phyloP scores from a whole-genome alignment of 2,113 vertebrate genomes.

The Athene noctua region DNA sequence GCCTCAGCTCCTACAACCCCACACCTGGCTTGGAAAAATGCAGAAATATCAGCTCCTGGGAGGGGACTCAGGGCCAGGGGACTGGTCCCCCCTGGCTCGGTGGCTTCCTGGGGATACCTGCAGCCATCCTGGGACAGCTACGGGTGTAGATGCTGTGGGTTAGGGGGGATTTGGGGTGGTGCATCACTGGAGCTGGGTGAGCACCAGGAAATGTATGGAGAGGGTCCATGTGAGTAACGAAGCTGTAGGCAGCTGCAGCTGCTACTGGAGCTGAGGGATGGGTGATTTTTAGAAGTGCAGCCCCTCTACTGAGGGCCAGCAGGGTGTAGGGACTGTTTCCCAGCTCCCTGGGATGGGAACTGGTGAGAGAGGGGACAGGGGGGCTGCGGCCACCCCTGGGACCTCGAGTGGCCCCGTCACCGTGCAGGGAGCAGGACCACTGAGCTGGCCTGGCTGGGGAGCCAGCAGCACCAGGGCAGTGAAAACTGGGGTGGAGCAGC shows the following conservation, averaged over 20 bases:
- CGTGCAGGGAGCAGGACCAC: neutral
- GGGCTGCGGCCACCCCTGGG: neutral
- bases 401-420: fast-evolving
- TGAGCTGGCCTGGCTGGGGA: neutral
- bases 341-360: neutral
- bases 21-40: neutral
- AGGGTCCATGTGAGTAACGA: neutral
- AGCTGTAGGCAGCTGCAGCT: neutral
- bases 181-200: neutral
- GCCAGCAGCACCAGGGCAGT: neutral
- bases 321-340: neutral
- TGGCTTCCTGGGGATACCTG: neutral
- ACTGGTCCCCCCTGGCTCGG: fast-evolving
- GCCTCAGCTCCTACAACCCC: neutral
- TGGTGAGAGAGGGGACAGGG: neutral
- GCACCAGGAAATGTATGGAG: neutral
- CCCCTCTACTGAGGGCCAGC: neutral
- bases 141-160: fast-evolving
- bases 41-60: fast-evolving
- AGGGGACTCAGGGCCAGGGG: neutral
- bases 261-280: neutral
- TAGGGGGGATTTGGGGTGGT: neutral
- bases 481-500: neutral
- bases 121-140: neutral
- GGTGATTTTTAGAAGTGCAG: neutral